Conservation (phyloP, 2,113 vertebrate species). For the Notarius lentiginosus region DNA sequence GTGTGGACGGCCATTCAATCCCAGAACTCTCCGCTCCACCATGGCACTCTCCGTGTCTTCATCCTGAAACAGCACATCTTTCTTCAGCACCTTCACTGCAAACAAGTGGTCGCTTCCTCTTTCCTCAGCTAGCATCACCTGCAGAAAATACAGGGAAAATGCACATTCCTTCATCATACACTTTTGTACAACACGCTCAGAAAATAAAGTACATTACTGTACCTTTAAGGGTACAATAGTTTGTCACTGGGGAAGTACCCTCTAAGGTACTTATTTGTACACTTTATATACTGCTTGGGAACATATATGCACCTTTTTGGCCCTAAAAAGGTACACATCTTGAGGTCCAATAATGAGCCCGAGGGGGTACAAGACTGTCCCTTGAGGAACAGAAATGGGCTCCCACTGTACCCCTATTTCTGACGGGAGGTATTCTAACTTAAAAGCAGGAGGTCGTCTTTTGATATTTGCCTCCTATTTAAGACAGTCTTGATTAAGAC, state of each 20-base stretch:
- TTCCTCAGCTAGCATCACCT: slow-evolving; percentile 90
- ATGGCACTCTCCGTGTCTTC: slow-evolving; percentile 91
- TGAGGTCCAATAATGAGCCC: too few relatives aligned
- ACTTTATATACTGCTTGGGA: too few relatives aligned
- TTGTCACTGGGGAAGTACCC: too few relatives aligned
- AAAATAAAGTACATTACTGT: too few relatives aligned
- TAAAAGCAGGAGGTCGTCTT: background rate
- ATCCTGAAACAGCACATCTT: slow-evolving; percentile 90
- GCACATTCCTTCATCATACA: background rate
- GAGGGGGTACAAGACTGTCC: too few relatives aligned
- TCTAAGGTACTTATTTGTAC: too few relatives aligned
- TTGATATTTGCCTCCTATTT: background rate
- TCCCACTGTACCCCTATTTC: too few relatives aligned
- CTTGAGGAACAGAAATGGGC: too few relatives aligned
- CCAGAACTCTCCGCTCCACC: slow-evolving; percentile 87
- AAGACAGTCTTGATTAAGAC: background rate
- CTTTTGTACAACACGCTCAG: background rate
- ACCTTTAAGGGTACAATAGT: too few relatives aligned
- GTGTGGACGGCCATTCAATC: slow-evolving; percentile 79
- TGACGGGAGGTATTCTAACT: background rate
- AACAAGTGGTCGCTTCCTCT: slow-evolving; percentile 81
- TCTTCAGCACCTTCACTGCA: slow-evolving; percentile 89
- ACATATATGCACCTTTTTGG: too few relatives aligned
- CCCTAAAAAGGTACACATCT: too few relatives aligned
- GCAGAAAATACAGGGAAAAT: background rate